Conservation (phyloP, 37 sponge, comb jelly and placozoan genomes). For the Theonella swinhoei region DNA sequence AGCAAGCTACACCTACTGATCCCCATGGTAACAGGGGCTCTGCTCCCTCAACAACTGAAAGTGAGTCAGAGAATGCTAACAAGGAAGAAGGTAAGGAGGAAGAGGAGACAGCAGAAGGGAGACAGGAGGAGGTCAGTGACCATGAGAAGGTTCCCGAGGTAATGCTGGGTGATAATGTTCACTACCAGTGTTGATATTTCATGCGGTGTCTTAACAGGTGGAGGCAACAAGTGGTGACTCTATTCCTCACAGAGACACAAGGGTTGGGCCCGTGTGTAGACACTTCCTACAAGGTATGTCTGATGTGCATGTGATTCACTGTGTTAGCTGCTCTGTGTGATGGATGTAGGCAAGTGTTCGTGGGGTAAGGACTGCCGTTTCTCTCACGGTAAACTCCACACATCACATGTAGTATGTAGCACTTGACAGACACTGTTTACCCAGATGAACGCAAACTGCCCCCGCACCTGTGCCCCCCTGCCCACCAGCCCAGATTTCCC, state of each 20-base stretch:
- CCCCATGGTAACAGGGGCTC: background rate
- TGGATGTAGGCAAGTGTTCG: slow-evolving; percentile 37
- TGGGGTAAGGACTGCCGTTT: slow-evolving; percentile 69
- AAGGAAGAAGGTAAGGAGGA: background rate
- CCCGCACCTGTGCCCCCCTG: slow-evolving; percentile 1
- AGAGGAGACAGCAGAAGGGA: background rate
- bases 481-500: background rate
- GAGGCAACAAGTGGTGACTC: background rate
- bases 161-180: background rate
- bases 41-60: too few relatives aligned
- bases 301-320: too few relatives aligned
- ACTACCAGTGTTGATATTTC: background rate
- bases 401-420: background rate
- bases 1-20: background rate
- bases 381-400: slow-evolving; percentile 11
- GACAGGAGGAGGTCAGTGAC: background rate
- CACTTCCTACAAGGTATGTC: slow-evolving; percentile 41
- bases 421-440: background rate
- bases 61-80: background rate
- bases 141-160: background rate
- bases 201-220: background rate
- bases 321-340: too few relatives aligned
- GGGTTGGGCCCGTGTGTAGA: slow-evolving; percentile 5
- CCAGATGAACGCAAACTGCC: background rate
- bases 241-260: background rate